Base-by-base conservation (phyloP, 2,797 vertebrate genomes). In the Cottoperca gobio region DNA sequence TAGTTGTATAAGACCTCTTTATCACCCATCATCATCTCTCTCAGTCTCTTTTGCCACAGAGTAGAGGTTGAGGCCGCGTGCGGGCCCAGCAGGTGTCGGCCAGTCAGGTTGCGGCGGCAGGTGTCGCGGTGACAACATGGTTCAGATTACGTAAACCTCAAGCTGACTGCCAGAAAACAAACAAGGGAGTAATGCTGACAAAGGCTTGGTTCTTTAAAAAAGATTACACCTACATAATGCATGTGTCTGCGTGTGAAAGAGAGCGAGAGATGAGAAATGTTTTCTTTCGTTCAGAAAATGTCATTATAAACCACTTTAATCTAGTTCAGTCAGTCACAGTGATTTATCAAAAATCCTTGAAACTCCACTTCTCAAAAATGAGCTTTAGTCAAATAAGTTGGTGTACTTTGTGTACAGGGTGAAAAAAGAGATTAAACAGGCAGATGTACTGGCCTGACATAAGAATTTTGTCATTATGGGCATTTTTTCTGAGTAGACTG, bases 181-280 rank as follows among this genome's bases (percentile, higher is more conserved):
- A 73, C 79, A 68, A 63, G 46, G 45, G 58, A 75, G 65, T 16
- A 66, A 57, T 31, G 73, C 71, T 79, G 80, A 87, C 85, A 88
- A 81, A 82, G 66, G 46, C 66, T 48, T 28, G 60, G 65, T 88
- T 82, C 68, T 83, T 81, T 57, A 55, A 17, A 80, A 58, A 81
- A 78, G 73, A 86, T 84, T 72, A 80, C 76, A 78, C 78, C 81
- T 82, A 78, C 76, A 84, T 82, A 72, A 83, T 75, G 78, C 64
- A 77, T 75, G 77, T 55, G 70, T 76, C 54, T 72, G n/a, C 19
- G 39, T 52, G 26, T 70, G 28, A 31, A 31, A 31, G 31, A 54
- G 37, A 60, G 33, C 69, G 28, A 49, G 64, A 70, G 28, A 71
- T 49, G 64, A 76, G 66, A 70, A 73, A 85, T 60, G 49, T 64